Percentiles rank a stretch among this genome's conserved stretches.
These are phyloP conservation scores for Drosophila sucinea DNA, from an alignment of 1,140 invertebrate species.

Conservation along the genomic window DNA sequence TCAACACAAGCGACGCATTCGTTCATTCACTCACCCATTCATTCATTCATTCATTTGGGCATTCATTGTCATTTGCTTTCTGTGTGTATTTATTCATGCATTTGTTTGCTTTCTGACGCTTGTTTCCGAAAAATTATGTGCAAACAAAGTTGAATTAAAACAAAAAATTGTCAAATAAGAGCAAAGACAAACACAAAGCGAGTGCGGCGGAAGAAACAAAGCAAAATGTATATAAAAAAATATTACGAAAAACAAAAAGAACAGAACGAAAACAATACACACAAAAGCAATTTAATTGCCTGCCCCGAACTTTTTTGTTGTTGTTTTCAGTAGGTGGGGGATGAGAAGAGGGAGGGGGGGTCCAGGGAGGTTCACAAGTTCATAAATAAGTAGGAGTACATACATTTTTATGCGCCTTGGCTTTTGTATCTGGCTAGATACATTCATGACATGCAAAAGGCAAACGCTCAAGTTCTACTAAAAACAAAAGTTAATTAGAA, in stretches of 20 bases:
- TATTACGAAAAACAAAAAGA: conserved; percentile 20
- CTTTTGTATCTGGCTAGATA: conserved; percentile 62
- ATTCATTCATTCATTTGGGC: conserved; percentile 33
- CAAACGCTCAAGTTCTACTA: conserved; percentile 55
- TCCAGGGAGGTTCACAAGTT: conserved; percentile 53
- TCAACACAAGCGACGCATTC: conserved; percentile 51
- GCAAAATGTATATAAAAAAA: conserved; percentile 25
- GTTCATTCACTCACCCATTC: conserved; percentile 37
- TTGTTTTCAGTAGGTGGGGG: conserved; percentile 64
- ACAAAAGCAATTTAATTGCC: conserved; percentile 74
- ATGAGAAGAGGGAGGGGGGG: conserved; percentile 16
- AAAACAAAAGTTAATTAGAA: conserved; percentile 80
- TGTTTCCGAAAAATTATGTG: conserved; percentile 80
- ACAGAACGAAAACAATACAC: conserved; percentile 38
- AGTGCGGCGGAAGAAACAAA: conserved; percentile 25
- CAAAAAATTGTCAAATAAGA: conserved; percentile 72
- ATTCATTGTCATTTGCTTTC: conserved; percentile 69
- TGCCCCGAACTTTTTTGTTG: conserved; percentile 50
- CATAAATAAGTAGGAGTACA: conserved; percentile 72
- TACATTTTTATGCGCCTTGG: conserved; percentile 41
- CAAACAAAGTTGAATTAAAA: conserved; percentile 78
- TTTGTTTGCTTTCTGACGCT: conserved; percentile 79
- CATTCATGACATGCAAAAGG: conserved; percentile 62
- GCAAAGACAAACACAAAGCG: conserved; percentile 73
- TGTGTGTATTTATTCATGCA: conserved; percentile 75